Percentiles rank a stretch among this genome's conserved stretches.
Evolutionary conservation across 2,113 vertebrate genomes (phyloP).

Genomic region (Pollachius pollachius): DNA sequence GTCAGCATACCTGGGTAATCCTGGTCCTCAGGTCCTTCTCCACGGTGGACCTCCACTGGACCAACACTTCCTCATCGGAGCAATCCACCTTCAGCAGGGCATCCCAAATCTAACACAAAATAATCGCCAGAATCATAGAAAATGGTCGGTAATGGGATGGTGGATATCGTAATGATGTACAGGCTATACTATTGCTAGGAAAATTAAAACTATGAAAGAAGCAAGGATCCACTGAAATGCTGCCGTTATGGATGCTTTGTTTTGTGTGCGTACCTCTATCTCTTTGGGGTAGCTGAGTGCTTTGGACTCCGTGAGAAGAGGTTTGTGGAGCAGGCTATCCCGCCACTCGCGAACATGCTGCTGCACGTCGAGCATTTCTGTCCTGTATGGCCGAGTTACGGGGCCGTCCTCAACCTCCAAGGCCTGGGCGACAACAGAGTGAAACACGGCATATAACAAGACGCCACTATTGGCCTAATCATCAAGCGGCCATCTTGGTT

Average conservation of each 20-base stretch:
- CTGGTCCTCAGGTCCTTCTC: constrained; percentile 59
- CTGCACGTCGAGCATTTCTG: background rate
- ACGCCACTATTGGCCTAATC: no score
- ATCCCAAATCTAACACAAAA: constrained; percentile 66
- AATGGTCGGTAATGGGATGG: background rate
- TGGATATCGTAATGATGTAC: background rate
- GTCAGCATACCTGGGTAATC: constrained; percentile 52
- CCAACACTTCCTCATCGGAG: constrained; percentile 46
- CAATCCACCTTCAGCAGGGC: constrained; percentile 52
- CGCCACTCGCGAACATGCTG: constrained; percentile 40
- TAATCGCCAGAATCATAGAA: background rate
- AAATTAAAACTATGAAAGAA: no score
- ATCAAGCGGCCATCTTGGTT: no score
- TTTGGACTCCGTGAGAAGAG: background rate
- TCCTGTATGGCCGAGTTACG: constrained; percentile 5
- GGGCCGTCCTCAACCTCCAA: no score
- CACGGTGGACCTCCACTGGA: constrained; percentile 45
- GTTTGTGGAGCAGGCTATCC: constrained; percentile 16
- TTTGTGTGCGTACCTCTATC: constrained; percentile 49
- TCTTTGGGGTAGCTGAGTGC: constrained; percentile 54
- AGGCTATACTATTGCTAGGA: no score
- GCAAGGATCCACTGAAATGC: background rate
- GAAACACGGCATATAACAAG: no score
- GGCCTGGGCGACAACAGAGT: no score
- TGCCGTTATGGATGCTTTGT: background rate